Conservation (phyloP, 2,888 invertebrate species). For the Chrysodeixis includens region DNA sequence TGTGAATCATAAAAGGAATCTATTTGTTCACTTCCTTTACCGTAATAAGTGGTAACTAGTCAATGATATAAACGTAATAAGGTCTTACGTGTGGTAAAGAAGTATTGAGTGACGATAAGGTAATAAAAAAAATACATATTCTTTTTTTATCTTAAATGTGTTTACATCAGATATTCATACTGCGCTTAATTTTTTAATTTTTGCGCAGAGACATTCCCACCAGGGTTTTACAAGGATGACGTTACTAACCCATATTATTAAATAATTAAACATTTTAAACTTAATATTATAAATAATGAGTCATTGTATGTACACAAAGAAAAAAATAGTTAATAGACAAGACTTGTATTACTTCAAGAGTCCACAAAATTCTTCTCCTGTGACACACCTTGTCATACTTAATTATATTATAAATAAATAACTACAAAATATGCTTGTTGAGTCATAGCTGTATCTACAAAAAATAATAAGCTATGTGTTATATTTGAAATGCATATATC, state of each 20-base stretch:
- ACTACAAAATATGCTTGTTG: neutral
- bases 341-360: neutral
- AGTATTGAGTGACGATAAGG: constrained; percentile 10
- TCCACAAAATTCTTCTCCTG: neutral
- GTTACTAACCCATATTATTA: neutral
- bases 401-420: neutral
- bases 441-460: neutral
- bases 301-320: neutral
- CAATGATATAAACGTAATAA: constrained; percentile 12
- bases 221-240: neutral
- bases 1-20: constrained; percentile 54
- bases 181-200: neutral
- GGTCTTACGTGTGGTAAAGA: neutral
- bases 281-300: neutral
- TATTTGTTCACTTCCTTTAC: constrained; percentile 45
- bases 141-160: constrained; percentile 11
- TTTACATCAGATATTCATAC: neutral
- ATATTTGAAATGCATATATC: neutral
- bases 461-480: neutral
- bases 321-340: neutral
- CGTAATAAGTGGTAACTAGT: constrained; percentile 48
- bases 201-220: neutral
- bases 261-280: neutral
- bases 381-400: neutral
- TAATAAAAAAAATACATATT: neutral